phyloP scores from a whole-genome alignment of 2,113 vertebrate genomes.

The Phyllostomus hastatus region DNA sequence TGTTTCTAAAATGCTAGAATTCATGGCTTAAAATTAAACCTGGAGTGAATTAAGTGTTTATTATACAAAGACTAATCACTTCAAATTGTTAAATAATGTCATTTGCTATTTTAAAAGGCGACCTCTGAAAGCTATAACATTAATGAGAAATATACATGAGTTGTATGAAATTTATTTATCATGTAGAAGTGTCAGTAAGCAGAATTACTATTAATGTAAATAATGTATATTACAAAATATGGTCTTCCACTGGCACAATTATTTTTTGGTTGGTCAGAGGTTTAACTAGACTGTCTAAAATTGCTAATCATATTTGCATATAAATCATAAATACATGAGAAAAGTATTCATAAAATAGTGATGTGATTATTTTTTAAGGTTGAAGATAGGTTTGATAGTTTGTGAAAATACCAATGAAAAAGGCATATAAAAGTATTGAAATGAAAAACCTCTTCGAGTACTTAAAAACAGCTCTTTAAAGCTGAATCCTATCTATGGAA shows the following conservation, averaged over 20 bases:
- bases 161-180: slow-evolving; percentile 19
- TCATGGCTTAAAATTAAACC: slow-evolving; percentile 18
- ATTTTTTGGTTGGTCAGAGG: background rate
- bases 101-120: slow-evolving; percentile 79
- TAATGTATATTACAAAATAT: slow-evolving; percentile 19
- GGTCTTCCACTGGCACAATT: background rate
- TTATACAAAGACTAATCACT: slow-evolving; percentile 73
- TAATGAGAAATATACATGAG: slow-evolving; percentile 64
- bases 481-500: background rate
- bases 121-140: slow-evolving; percentile 76
- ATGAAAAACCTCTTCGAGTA: slow-evolving; percentile 12
- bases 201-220: slow-evolving; percentile 23
- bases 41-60: slow-evolving; percentile 73
- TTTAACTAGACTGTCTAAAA: slow-evolving; percentile 73
- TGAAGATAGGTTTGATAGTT: slow-evolving; percentile 60
- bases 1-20: slow-evolving; percentile 32
- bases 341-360: slow-evolving; percentile 69
- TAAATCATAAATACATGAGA: slow-evolving; percentile 75
- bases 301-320: slow-evolving; percentile 71
- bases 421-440: slow-evolving; percentile 63
- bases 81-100: slow-evolving; percentile 78
- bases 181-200: background rate
- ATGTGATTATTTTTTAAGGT: slow-evolving; percentile 64
- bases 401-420: slow-evolving; percentile 33
- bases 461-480: slow-evolving; percentile 50